phyloP scores from a whole-genome alignment of 2,888 invertebrate species.

The Euplagia quadripunctaria region DNA sequence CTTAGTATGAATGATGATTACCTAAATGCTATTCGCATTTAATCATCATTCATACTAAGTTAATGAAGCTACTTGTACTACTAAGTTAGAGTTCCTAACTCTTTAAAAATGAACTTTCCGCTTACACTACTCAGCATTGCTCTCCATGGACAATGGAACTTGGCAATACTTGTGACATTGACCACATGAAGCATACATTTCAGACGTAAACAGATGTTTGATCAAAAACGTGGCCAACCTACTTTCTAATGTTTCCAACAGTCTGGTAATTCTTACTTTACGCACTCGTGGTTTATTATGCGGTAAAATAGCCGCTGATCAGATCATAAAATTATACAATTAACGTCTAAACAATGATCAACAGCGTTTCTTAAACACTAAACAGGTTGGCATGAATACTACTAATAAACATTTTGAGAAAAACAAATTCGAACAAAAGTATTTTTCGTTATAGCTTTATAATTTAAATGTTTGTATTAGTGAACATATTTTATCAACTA shows the following conservation, averaged over 20 bases:
- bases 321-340: conserved; percentile 50
- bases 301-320: conserved; percentile 41
- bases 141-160: no score
- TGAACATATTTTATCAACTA: background rate
- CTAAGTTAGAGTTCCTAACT: no score
- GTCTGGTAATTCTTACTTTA: conserved; percentile 46
- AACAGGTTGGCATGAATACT: conserved; percentile 38
- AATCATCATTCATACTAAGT: no score
- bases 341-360: conserved; percentile 43
- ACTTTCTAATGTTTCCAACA: conserved; percentile 19
- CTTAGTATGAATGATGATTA: no score
- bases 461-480: background rate
- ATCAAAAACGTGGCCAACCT: background rate
- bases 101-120: no score
- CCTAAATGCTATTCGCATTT: no score
- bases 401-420: conserved; percentile 12
- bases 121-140: no score
- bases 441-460: background rate
- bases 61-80: no score
- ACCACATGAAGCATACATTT: no score
- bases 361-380: conserved; percentile 42
- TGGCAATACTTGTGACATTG: no score
- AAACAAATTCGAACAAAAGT: background rate
- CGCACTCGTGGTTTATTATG: conserved; percentile 42
- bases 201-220: no score